Conservation (phyloP, 2,797 vertebrate species). For the Trematomus bernacchii region DNA sequence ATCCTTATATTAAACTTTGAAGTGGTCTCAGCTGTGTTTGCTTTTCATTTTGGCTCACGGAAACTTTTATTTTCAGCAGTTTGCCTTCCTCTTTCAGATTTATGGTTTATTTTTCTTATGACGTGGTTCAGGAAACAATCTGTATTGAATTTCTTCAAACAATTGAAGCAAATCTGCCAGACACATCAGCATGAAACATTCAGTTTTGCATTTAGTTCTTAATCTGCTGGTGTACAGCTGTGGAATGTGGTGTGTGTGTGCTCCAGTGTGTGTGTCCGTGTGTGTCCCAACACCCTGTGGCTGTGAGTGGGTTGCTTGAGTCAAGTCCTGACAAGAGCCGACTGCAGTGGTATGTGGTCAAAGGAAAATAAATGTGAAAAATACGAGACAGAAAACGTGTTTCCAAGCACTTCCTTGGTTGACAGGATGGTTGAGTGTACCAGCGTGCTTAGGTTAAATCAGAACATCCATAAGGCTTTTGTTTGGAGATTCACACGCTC, state of each 20-base stretch:
- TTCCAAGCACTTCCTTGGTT: background rate
- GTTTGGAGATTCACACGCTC: background rate
- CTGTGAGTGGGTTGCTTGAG: conserved; percentile 39
- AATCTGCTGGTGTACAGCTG: conserved; percentile 41
- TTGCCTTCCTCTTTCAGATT: background rate
- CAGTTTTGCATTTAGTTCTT: background rate
- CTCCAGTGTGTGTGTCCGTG: conserved; percentile 31
- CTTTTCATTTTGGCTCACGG: background rate
- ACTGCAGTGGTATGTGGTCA: conserved; percentile 39
- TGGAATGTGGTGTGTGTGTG: conserved; percentile 56
- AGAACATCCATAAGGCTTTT: background rate
- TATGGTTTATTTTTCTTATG: background rate
- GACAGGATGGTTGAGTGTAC: background rate
- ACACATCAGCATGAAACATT: background rate
- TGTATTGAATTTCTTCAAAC: background rate
- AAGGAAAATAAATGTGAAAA: background rate
- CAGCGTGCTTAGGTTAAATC: background rate
- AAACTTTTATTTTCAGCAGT: background rate
- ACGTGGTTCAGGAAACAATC: background rate
- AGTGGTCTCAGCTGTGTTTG: background rate
- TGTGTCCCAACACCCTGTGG: conserved; percentile 33
- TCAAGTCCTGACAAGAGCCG: conserved; percentile 68
- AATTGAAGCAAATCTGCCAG: background rate
- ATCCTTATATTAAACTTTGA: background rate
- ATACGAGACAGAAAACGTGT: background rate